These are phyloP conservation scores for Morpho helenor DNA, from an alignment of 2,888 invertebrate genomes.

Conservation along the genomic window DNA sequence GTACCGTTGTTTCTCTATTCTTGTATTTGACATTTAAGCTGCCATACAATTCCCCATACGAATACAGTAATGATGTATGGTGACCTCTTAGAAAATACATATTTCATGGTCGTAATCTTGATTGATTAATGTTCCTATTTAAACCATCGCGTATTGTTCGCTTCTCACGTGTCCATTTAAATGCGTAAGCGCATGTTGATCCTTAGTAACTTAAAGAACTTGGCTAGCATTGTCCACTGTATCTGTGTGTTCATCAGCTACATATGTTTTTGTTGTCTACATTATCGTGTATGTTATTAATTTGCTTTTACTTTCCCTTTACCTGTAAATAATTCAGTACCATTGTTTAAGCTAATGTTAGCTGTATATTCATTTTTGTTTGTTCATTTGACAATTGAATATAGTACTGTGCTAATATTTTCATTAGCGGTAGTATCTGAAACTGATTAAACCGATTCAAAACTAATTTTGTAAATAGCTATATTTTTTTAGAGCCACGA, in stretches of 20 bases:
- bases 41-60: conserved; percentile 24
- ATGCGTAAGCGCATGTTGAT: conserved; percentile 17
- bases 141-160: conserved; percentile 30
- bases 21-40: conserved; percentile 9
- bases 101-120: conserved; percentile 33
- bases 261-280: conserved; percentile 35
- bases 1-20: neutral
- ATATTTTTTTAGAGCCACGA: no score
- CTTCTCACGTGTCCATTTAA: conserved; percentile 26
- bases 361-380: no score
- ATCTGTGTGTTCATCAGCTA: conserved; percentile 33
- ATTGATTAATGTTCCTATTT: conserved; percentile 37
- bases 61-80: conserved; percentile 26
- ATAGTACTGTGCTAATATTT: no score
- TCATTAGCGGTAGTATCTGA: no score
- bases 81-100: conserved; percentile 31
- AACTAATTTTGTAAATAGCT: no score
- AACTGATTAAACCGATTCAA: no score
- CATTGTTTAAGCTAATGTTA: neutral
- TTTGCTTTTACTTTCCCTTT: conserved; percentile 4
- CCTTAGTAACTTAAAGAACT: conserved; percentile 19
- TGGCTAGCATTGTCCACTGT: conserved; percentile 12
- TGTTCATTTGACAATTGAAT: no score
- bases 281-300: conserved; percentile 37
- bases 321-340: neutral